Percentiles rank a stretch among this genome's conserved stretches.
These are phyloP conservation scores for Dynastes hyllus DNA, from an alignment of 2,888 invertebrate genomes.

Conservation along the genomic window DNA sequence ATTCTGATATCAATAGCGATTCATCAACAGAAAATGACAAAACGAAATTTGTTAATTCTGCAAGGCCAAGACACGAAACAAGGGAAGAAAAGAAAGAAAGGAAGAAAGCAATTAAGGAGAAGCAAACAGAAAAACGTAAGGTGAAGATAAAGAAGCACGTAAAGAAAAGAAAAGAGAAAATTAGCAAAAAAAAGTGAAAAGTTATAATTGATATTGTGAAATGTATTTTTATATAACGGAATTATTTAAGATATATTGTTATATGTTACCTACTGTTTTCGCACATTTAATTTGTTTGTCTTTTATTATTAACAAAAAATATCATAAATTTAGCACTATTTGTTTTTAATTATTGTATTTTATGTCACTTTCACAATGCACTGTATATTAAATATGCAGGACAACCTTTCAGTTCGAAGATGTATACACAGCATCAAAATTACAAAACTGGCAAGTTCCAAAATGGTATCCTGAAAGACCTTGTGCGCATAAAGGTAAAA, in stretches of 20 bases:
- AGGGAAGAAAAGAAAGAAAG: slow-evolving; percentile 86
- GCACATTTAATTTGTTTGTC: background rate
- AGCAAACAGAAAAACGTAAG: slow-evolving; percentile 91
- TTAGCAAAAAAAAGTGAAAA: slow-evolving; percentile 67
- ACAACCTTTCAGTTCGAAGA: slow-evolving; percentile 72
- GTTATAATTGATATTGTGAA: background rate
- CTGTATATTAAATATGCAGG: slow-evolving; percentile 10
- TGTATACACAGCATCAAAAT: slow-evolving; percentile 75
- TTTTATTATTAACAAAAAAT: background rate
- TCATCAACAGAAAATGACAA: slow-evolving; percentile 67
- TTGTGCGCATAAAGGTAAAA: slow-evolving; percentile 71
- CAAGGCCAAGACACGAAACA: slow-evolving; percentile 86
- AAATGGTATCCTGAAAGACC: slow-evolving; percentile 77
- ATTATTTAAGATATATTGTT: background rate
- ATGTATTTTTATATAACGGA: too few species aligned
- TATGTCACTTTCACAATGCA: background rate
- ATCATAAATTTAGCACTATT: background rate
- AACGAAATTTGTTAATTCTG: slow-evolving; percentile 77
- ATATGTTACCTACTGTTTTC: slow-evolving; percentile 4
- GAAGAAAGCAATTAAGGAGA: slow-evolving; percentile 91
- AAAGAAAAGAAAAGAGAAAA: slow-evolving; percentile 90
- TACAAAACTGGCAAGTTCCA: slow-evolving; percentile 81
- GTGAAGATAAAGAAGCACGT: slow-evolving; percentile 94
- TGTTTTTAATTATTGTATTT: background rate
- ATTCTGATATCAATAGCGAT: slow-evolving; percentile 58